Evolutionary conservation across 2,888 invertebrate genomes (phyloP).

Genomic region (Leuctra nigra): DNA sequence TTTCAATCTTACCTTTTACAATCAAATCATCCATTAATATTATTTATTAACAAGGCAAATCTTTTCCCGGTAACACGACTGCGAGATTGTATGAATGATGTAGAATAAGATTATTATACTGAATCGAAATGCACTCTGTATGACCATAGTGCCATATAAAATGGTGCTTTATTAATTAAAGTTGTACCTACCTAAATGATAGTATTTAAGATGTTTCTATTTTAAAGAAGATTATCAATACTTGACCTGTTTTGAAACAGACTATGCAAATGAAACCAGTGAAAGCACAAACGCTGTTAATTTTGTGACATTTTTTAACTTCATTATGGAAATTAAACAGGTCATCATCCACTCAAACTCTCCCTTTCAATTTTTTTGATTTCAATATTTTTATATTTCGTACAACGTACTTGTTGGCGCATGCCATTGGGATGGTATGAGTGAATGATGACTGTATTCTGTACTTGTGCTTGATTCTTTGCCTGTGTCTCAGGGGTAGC

Average conservation of each 20-base stretch:
- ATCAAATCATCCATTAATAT: background rate
- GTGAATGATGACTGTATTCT: background rate
- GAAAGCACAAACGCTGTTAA: background rate
- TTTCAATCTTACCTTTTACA: background rate
- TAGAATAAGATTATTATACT: background rate
- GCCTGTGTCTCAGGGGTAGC: slow-evolving; percentile 66
- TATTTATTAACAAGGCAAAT: slow-evolving; percentile 10
- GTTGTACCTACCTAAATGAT: background rate
- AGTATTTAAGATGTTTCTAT: too few species aligned
- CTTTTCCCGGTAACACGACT: background rate
- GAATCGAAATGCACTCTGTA: slow-evolving; percentile 7
- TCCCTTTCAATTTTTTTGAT: too few species aligned
- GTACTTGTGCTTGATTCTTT: slow-evolving; percentile 26
- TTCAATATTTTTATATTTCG: too few species aligned
- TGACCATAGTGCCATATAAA: slow-evolving; percentile 15
- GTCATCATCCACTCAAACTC: too few species aligned
- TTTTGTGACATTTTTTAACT: background rate
- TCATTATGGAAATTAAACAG: too few species aligned
- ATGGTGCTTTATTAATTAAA: slow-evolving; percentile 12
- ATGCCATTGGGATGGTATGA: too few species aligned
- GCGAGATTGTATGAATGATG: slow-evolving; percentile 2
- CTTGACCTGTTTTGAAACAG: background rate
- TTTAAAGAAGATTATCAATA: background rate
- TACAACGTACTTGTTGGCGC: too few species aligned
- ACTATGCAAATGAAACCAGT: slow-evolving; percentile 1